These are phyloP conservation scores for Synergus japonicus DNA, from an alignment of 2,888 invertebrate genomes.

Conservation along the genomic window DNA sequence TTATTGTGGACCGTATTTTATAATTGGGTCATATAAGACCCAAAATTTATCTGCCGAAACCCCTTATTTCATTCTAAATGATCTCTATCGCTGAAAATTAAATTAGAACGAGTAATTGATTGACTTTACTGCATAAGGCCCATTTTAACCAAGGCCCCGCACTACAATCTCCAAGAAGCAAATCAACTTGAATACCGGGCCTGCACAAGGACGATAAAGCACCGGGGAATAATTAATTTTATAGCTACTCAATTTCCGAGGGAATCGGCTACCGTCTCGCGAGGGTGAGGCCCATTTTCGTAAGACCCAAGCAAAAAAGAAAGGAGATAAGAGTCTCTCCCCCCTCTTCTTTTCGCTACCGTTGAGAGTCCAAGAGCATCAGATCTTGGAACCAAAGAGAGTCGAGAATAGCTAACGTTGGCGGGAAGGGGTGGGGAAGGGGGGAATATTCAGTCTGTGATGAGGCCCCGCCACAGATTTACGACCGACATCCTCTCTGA, in stretches of 20 bases:
- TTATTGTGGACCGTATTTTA: too few relatives aligned
- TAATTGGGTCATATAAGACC: neutral
- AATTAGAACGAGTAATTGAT: neutral
- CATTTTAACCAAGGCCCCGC: conserved; percentile 53
- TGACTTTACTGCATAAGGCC: conserved; percentile 6
- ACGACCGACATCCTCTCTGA: conserved; percentile 70
- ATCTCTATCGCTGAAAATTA: neutral
- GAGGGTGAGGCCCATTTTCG: conserved; percentile 55
- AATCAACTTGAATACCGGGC: conserved; percentile 53
- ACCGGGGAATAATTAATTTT: conserved; percentile 77
- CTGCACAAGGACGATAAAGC: conserved; percentile 70
- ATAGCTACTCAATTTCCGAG: conserved; percentile 77
- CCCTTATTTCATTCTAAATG: neutral
- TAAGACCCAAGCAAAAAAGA: conserved; percentile 25
- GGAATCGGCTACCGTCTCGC: conserved; percentile 74
- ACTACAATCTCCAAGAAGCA: conserved; percentile 62
- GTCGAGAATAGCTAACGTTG: neutral
- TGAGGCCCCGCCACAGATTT: conserved; percentile 74
- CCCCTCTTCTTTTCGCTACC: conserved; percentile 22
- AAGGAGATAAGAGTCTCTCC: conserved; percentile 7
- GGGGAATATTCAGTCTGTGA: conserved; percentile 59
- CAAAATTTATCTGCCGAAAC: neutral
- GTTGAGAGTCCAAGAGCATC: neutral
- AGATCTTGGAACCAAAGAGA: conserved; percentile 6
- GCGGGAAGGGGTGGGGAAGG: neutral